Evolutionary conservation across 2,888 invertebrate species (phyloP), one percentile per base, ranked within the genome.

Genomic region (Diogma glabrata): DNA sequence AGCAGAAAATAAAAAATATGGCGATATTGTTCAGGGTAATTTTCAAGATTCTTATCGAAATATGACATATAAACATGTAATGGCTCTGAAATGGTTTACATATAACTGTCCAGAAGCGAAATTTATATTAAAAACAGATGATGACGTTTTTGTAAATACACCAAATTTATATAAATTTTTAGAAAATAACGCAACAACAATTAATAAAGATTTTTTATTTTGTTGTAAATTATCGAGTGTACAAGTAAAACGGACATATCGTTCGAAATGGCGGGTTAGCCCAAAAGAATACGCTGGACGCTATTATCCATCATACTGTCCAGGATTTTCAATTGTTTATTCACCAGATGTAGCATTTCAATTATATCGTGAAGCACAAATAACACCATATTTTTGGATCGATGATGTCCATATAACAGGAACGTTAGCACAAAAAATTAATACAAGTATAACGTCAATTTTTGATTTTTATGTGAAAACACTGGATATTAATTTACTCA

Each of bases 371-470:
- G 74, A 75, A 46, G 82, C 82, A 2, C 79, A 81, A 59, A 69
- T 66, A 7, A 67, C 73, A 3, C 77, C 76, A 2, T 87, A 83
- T 63, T 87, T 88, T 70, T 88, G 88, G 88, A 83, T 88, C 48
- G 88, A 89, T 63, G 88, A 88, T 65, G 84, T 85, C 28, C 85
- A 83, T 60, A 73, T 88, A 30, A 87, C 88, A 0, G 88, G 87
- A 20, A 71, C 77, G 1, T 62, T 81, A 51, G 74, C 76, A 10
- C 68, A 72, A 58, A 68, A 70, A 56, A 67, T 70, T 33, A 75
- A 75, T 60, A 64, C 73, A 47, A 72, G 72, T 14, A 73, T 75
- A 57, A 73, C 72, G 22, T 64, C 60, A 48, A 58, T 65, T 49
- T 47, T 47, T 3, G 47, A 51, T 17, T 50, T 49, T 10, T 53